Base-by-base conservation (phyloP, 2,113 vertebrate genomes). In the Eudyptes chrysolophus region DNA sequence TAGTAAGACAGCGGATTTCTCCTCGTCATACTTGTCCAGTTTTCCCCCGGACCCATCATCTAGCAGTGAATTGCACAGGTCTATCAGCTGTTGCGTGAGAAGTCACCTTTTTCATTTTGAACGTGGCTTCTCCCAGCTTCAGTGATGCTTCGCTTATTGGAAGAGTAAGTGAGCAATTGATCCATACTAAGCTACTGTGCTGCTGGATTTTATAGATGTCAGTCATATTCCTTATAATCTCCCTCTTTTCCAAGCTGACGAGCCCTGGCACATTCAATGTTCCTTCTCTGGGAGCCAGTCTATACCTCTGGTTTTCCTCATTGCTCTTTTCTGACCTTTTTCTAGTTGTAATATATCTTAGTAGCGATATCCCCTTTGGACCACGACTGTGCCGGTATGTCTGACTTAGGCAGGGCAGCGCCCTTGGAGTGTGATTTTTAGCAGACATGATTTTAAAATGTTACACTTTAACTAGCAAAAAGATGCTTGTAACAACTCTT, bases 361-460 rank as follows among this genome's bases (percentile, higher is more conserved):
- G 29, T 9, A 69, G 30, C 8, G 14, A 24, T 42, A 38, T 2
- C 7, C 7, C 0, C 69, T 66, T 81, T 2, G 6, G 36, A 26
- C 13, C 42, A 30, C 0, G 1, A 4, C 62, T 71, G 32, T 1
- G 1, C 29, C 34, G 22, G 5, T n/a, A 48, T 12, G 12, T 64
- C 70, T 85, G 52, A 42, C 30, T 30, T 40, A 48, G 38, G 64
- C 26, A 62, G 58, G 42, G 26, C 75, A 51, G 27, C 22, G 24
- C 15, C 30, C 25, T 42, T 66, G 48, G 40, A 69, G 46, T 40
- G 29, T 57, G 36, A 81, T 66, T 91, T 80, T 55, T 76, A 51
- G 20, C 55, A 24, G 32, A 32, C 7, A 4, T 25, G 10, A 22
- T 54, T 68, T 77, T 72, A n/a, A 36, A 75, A 79, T 42, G 34